A percentile compares a stretch with the other conserved stretches of the same genome.
Evolutionary conservation across 92 coral and sea anemone genomes (phyloP).

Genomic region (Porites divaricata): DNA sequence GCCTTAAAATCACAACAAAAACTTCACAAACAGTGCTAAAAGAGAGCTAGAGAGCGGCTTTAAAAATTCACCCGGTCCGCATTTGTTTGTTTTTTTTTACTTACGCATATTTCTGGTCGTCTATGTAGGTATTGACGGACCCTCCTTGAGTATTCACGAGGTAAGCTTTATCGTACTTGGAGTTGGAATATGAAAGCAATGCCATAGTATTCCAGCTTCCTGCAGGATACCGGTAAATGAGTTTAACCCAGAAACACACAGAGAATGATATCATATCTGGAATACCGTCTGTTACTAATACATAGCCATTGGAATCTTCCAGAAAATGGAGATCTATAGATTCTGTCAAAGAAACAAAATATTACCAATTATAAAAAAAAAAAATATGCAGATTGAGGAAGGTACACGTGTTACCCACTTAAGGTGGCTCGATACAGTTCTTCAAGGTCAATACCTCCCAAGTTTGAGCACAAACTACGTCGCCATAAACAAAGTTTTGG

Average conservation of each 20-base stretch:
- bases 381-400: background rate
- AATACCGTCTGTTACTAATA: constrained; percentile 10
- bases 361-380: too few species aligned
- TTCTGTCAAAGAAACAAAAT: background rate
- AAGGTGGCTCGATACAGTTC: too few species aligned
- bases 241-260: constrained; percentile 55
- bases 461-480: too few species aligned
- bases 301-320: background rate
- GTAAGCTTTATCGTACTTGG: constrained; percentile 10
- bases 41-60: too few species aligned
- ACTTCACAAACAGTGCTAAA: too few species aligned
- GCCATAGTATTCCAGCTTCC: background rate
- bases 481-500: too few species aligned
- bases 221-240: background rate
- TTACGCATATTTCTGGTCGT: background rate
- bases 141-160: background rate
- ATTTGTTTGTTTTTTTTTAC: background rate
- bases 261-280: constrained; percentile 53
- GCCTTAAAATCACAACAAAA: too few species aligned
- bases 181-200: constrained; percentile 40
- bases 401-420: background rate
- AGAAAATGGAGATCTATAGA: constrained; percentile 34
- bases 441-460: too few species aligned
- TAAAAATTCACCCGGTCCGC: background rate
- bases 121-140: background rate